These are phyloP conservation scores for Aegotheles bennettii DNA, from an alignment of 2,113 vertebrate species.

Conservation along the genomic window DNA sequence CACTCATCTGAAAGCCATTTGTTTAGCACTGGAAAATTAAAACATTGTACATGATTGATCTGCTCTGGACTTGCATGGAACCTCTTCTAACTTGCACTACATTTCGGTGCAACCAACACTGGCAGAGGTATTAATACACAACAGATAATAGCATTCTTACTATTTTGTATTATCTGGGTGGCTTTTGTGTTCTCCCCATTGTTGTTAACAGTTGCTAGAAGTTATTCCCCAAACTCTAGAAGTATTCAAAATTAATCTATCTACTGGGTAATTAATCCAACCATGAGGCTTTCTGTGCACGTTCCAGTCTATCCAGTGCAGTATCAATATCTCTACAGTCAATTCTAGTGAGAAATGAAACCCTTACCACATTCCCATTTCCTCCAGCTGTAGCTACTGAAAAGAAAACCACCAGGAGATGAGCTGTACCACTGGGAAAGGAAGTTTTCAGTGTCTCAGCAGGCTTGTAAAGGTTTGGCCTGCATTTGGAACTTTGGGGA, in stretches of 20 bases:
- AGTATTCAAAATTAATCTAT: background rate
- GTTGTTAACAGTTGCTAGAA: background rate
- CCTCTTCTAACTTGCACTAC: background rate
- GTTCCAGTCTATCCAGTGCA: background rate
- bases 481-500: background rate
- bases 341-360: background rate
- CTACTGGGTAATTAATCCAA: background rate
- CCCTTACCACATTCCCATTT: background rate
- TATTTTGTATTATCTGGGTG: background rate
- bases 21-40: background rate
- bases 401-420: background rate
- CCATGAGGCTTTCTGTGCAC: background rate
- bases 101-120: background rate
- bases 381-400: background rate
- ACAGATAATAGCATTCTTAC: background rate
- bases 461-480: background rate
- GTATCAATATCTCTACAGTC: background rate
- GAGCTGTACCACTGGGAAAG: background rate
- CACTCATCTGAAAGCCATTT: background rate
- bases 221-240: background rate
- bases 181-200: background rate
- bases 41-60: background rate
- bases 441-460: background rate
- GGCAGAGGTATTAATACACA: background rate
- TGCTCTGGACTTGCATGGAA: background rate